Percentiles rank a stretch among this genome's conserved stretches.
These are phyloP conservation scores for Thaumatotibia leucotreta DNA, from an alignment of 1,140 invertebrate species.

Conservation along the genomic window DNA sequence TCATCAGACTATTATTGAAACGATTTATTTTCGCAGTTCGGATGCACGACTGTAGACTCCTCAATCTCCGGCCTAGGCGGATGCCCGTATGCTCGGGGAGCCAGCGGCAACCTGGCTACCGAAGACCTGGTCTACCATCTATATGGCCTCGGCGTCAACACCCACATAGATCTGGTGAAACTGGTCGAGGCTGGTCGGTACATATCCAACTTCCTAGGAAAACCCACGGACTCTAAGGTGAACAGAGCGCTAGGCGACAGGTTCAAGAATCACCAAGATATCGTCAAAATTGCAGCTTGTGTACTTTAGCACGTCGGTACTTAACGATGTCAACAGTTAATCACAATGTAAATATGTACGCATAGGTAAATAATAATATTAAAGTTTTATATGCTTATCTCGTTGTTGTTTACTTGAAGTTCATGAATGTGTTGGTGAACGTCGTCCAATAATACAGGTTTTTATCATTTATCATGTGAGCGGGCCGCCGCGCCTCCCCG, in stretches of 20 bases:
- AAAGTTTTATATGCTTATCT: conserved; percentile 8
- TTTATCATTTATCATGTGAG: conserved; percentile 67
- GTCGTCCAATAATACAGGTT: conserved; percentile 50
- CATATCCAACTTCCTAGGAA: conserved; percentile 86
- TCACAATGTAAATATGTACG: conserved; percentile 7
- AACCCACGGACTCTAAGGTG: conserved; percentile 90
- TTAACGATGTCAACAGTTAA: not conserved
- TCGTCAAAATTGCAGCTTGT: conserved; percentile 64
- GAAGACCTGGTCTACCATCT: conserved; percentile 99
- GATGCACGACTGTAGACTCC: conserved; percentile 92
- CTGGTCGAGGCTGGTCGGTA: conserved; percentile 89
- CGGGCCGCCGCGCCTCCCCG: conserved; percentile 27
- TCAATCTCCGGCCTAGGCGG: conserved; percentile 97
- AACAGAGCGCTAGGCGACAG: conserved; percentile 82
- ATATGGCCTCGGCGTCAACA: conserved; percentile 90
- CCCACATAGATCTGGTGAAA: conserved; percentile 89
- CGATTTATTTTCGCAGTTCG: conserved; percentile 79
- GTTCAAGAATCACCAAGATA: conserved; percentile 48
- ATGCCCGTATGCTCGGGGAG: conserved; percentile 98
- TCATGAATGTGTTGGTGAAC: conserved; percentile 27
- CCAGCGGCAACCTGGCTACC: conserved; percentile 97
- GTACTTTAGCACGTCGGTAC: conserved; percentile 24
- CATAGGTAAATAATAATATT: conserved; percentile 4
- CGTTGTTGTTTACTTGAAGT: conserved; percentile 34
- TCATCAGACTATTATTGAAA: conserved; percentile 18